Evolutionary conservation across 2,113 vertebrate species (phyloP).

Genomic region (Lethenteron camtschaticum): DNA sequence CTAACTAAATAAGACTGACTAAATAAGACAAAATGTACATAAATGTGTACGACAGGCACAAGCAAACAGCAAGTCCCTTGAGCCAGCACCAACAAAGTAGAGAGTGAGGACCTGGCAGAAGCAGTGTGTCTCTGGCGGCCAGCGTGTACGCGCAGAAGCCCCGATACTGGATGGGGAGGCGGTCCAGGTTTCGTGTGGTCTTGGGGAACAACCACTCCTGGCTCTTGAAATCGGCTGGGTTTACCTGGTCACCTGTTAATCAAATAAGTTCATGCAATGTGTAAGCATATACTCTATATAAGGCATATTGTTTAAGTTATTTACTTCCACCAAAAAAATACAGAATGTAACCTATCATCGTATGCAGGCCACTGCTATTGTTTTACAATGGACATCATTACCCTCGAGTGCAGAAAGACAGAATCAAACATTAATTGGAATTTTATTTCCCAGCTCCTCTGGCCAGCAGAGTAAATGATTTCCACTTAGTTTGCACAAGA

Average conservation of each 20-base stretch:
- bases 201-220: constrained; percentile 62
- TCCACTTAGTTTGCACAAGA: background rate
- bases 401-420: too few relatives aligned
- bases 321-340: too few relatives aligned
- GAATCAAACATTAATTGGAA: background rate
- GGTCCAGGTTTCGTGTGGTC: constrained; percentile 23
- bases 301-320: too few relatives aligned
- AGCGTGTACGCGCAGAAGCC: constrained; percentile 49
- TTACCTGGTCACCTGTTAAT: constrained; percentile 28
- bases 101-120: constrained; percentile 43
- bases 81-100: background rate
- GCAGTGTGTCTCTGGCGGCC: constrained; percentile 35
- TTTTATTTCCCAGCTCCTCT: background rate
- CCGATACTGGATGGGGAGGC: constrained; percentile 42
- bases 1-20: too few relatives aligned
- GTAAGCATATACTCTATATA: too few relatives aligned
- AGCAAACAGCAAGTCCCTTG: background rate
- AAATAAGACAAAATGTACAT: background rate
- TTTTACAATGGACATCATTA: too few relatives aligned
- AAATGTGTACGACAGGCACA: background rate
- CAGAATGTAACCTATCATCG: too few relatives aligned
- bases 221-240: constrained; percentile 22
- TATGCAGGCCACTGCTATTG: too few relatives aligned
- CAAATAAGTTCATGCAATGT: too few relatives aligned
- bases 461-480: background rate